phyloP scores from a whole-genome alignment of 2,888 invertebrate species.

The Trissoscelio sp. region DNA sequence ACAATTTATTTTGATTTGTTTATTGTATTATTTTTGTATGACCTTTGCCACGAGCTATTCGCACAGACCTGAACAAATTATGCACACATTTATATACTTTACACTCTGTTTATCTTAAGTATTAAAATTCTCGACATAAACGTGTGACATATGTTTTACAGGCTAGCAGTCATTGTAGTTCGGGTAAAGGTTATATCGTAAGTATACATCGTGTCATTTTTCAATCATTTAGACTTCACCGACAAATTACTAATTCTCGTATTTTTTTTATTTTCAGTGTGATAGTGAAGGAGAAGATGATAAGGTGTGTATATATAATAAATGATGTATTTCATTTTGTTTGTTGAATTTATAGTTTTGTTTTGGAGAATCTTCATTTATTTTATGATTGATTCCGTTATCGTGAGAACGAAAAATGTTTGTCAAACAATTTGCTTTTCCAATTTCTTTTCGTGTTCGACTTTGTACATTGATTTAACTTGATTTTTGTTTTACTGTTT shows the following conservation, averaged over 20 bases:
- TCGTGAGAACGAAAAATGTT: neutral
- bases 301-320: constrained; percentile 87
- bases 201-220: constrained; percentile 85
- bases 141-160: constrained; percentile 84
- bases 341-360: neutral
- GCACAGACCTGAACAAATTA: constrained; percentile 55
- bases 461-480: constrained; percentile 71
- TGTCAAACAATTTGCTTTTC: constrained; percentile 22
- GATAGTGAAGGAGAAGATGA: constrained; percentile 97
- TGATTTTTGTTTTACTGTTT: constrained; percentile 66
- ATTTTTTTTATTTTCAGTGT: constrained; percentile 88
- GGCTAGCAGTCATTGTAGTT: constrained; percentile 96
- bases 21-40: constrained; percentile 43
- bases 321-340: neutral
- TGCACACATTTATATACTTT: constrained; percentile 55
- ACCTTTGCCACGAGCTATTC: constrained; percentile 65
- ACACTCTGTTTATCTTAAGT: constrained; percentile 33
- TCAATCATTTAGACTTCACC: constrained; percentile 57
- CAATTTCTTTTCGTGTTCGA: constrained; percentile 16
- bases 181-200: constrained; percentile 97
- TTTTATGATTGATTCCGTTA: neutral
- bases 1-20: constrained; percentile 27
- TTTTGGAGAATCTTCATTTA: neutral
- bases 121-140: constrained; percentile 50
- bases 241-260: constrained; percentile 41